These are phyloP conservation scores for Leptopilina myrica DNA, from an alignment of 2,888 invertebrate species.

Conservation along the genomic window DNA sequence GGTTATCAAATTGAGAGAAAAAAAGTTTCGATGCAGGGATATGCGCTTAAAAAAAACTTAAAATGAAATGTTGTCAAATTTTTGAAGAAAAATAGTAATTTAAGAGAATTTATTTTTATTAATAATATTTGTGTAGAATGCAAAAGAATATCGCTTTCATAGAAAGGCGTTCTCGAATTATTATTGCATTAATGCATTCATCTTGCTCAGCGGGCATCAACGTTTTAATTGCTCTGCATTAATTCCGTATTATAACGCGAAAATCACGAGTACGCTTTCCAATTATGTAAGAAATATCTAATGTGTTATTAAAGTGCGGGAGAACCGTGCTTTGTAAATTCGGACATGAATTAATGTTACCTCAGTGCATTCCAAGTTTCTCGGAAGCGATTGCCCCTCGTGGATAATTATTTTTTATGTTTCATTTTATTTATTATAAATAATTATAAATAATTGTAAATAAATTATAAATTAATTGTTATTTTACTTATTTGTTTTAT, in stretches of 20 bases:
- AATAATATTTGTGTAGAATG: background rate
- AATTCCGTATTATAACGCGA: conserved; percentile 70
- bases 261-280: conserved; percentile 70
- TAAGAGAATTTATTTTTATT: background rate
- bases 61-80: too few relatives aligned
- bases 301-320: conserved; percentile 53
- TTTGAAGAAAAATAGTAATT: too few relatives aligned
- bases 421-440: too few relatives aligned
- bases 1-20: too few relatives aligned
- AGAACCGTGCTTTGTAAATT: conserved; percentile 50
- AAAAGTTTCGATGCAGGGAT: too few relatives aligned
- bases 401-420: background rate
- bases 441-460: too few relatives aligned
- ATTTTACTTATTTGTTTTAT: too few relatives aligned
- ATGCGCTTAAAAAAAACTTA: too few relatives aligned
- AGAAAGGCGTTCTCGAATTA: conserved; percentile 29
- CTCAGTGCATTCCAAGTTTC: conserved; percentile 53
- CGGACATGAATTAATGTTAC: conserved; percentile 39
- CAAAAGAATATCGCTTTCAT: background rate
- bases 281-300: conserved; percentile 68
- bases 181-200: conserved; percentile 51
- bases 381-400: conserved; percentile 49
- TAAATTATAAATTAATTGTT: too few relatives aligned
- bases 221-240: conserved; percentile 69
- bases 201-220: conserved; percentile 64